Conservation (phyloP, 2,888 invertebrate genomes). For the Liopterus haemorrhoidalis region DNA sequence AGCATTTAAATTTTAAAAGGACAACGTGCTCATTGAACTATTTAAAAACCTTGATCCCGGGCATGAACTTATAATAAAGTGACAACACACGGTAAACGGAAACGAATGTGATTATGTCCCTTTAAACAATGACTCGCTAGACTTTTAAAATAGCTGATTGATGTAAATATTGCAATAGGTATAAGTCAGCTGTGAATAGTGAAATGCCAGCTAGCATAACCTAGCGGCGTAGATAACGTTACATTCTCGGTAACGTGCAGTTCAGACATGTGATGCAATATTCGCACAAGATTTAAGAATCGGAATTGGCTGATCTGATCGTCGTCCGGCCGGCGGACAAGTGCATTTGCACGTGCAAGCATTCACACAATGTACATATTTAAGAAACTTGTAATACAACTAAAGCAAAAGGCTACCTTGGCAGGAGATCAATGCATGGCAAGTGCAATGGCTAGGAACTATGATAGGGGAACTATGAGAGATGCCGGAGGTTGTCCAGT, state of each 20-base stretch:
- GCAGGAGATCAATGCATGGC: slow-evolving; percentile 6
- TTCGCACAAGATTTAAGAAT: not conserved
- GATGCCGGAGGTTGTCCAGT: too few relatives aligned
- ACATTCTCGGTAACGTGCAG: not conserved
- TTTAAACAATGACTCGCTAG: slow-evolving; percentile 11
- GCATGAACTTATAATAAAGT: not conserved
- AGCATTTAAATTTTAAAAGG: slow-evolving; percentile 3
- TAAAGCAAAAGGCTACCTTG: not conserved
- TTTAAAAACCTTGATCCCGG: slow-evolving; percentile 13
- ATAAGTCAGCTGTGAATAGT: not conserved
- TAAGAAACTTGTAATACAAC: not conserved
- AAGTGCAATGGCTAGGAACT: too few relatives aligned
- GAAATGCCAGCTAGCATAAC: slow-evolving; percentile 1
- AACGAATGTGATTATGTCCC: not conserved
- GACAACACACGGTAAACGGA: not conserved
- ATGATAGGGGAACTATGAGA: too few relatives aligned
- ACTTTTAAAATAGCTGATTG: slow-evolving; percentile 4
- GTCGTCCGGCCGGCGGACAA: not conserved
- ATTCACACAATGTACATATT: not conserved
- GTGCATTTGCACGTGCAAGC: not conserved
- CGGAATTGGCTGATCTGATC: not conserved
- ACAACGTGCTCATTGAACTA: not conserved
- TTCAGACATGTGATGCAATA: not conserved
- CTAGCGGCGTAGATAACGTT: slow-evolving; percentile 3
- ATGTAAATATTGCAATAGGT: slow-evolving; percentile 1